A percentile compares a stretch with the other conserved stretches of the same genome.
Evolutionary conservation across 2,888 invertebrate species (phyloP).

Genomic region (Venusia cambrica): DNA sequence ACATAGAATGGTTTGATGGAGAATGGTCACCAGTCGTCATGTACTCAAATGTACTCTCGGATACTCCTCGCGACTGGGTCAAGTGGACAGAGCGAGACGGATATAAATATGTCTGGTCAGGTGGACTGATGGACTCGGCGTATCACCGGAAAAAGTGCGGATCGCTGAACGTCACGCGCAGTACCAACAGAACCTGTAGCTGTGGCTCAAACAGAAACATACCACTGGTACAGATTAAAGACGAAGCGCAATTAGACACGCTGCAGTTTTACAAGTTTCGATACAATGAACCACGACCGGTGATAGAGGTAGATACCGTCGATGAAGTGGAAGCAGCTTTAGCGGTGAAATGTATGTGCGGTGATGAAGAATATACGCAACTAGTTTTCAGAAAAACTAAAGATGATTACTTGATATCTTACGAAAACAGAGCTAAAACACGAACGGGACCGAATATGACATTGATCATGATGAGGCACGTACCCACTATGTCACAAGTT

Average conservation of each 20-base stretch:
- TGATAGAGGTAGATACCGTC: neutral
- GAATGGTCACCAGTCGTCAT: conserved; percentile 5
- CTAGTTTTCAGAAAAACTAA: conserved; percentile 8
- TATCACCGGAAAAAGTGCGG: conserved; percentile 1
- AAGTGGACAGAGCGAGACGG: conserved; percentile 1
- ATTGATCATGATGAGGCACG: conserved; percentile 5
- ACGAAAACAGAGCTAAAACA: conserved; percentile 5
- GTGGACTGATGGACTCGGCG: conserved; percentile 6
- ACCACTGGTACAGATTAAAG: conserved; percentile 1
- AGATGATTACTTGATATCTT: conserved; percentile 1
- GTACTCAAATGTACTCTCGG: conserved; percentile 1
- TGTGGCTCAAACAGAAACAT: conserved; percentile 5
- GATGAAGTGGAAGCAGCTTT: conserved; percentile 1
- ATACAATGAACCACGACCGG: conserved; percentile 2
- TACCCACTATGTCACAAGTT: conserved; percentile 6
- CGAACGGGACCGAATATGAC: conserved; percentile 7
- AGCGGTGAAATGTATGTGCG: conserved; percentile 3
- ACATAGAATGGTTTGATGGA: conserved; percentile 3
- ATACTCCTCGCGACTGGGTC: conserved; percentile 5
- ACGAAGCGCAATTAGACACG: neutral
- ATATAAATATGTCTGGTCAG: conserved; percentile 3
- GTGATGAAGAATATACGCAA: conserved; percentile 1
- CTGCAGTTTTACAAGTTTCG: conserved; percentile 4
- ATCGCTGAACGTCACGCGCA: conserved; percentile 5
- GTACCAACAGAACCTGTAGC: conserved; percentile 1